Evolutionary conservation across 37 sponge, comb jelly and placozoan genomes (phyloP).

Genomic region (Ianthella basta): DNA sequence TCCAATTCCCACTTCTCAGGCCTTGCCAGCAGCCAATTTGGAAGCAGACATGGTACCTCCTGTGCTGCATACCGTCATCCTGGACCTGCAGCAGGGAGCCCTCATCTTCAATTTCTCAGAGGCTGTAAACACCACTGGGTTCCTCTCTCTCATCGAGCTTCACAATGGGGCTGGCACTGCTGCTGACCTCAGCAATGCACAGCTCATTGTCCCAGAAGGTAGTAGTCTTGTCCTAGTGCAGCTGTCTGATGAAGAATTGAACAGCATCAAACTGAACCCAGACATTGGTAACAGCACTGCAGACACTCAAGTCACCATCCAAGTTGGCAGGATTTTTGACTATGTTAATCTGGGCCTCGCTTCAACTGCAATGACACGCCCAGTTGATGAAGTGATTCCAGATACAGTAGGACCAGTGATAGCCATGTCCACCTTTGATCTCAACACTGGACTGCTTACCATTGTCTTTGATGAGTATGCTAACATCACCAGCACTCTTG

Average conservation of each 20-base stretch:
- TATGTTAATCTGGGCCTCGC: constrained; percentile 63
- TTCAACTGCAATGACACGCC: constrained; percentile 15
- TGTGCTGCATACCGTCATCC: constrained; percentile 37
- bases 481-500: constrained; percentile 28
- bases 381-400: constrained; percentile 38
- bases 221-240: constrained; percentile 64
- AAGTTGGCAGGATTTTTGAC: constrained; percentile 57
- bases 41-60: constrained; percentile 72
- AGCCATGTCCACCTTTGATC: constrained; percentile 52
- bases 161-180: constrained; percentile 28
- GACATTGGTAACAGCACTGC: constrained; percentile 49
- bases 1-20: constrained; percentile 58
- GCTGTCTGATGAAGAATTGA: constrained; percentile 50
- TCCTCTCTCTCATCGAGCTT: constrained; percentile 38
- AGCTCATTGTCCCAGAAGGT: constrained; percentile 42
- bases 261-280: constrained; percentile 48
- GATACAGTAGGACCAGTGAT: constrained; percentile 80
- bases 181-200: constrained; percentile 20
- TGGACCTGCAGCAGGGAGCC: constrained; percentile 77
- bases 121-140: constrained; percentile 59
- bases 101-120: constrained; percentile 79
- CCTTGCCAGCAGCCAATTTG: constrained; percentile 53
- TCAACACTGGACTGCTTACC: constrained; percentile 70
- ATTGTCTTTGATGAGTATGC: constrained; percentile 72
- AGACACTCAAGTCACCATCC: constrained; percentile 50